A percentile compares a stretch with the other conserved stretches of the same genome.
Conservation (phyloP, 2,888 invertebrate genomes). For the Leptopilina syphax region DNA sequence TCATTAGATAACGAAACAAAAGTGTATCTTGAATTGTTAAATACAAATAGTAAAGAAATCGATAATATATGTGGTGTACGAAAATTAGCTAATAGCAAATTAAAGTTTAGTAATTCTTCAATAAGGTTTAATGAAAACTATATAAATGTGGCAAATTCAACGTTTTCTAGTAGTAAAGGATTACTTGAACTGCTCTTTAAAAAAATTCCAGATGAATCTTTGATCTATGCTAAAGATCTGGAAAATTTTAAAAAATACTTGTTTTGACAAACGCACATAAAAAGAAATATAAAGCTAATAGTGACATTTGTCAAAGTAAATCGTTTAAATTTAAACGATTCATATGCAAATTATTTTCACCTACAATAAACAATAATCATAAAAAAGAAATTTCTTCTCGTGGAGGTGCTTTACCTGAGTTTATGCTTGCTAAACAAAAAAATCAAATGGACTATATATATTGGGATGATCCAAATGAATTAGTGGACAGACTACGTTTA, state of each 20-base stretch:
- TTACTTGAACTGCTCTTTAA: not conserved
- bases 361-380: not conserved
- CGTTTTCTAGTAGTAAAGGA: not conserved
- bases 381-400: not conserved
- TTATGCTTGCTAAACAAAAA: conserved; percentile 5
- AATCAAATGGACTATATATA: not conserved
- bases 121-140: not conserved
- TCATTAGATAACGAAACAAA: not conserved
- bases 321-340: not conserved
- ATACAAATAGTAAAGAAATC: not conserved
- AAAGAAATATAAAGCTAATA: not conserved
- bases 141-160: not conserved
- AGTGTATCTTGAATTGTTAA: not conserved
- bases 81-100: not conserved
- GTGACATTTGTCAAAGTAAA: not conserved
- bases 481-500: conserved; percentile 38
- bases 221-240: not conserved
- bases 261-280: not conserved
- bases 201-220: not conserved
- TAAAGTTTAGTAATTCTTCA: not conserved
- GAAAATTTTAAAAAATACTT: not conserved
- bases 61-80: not conserved
- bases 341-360: not conserved
- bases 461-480: conserved; percentile 17
- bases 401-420: not conserved